phyloP scores from a whole-genome alignment of 2,113 vertebrate genomes.

The Leptobrachium leishanense region DNA sequence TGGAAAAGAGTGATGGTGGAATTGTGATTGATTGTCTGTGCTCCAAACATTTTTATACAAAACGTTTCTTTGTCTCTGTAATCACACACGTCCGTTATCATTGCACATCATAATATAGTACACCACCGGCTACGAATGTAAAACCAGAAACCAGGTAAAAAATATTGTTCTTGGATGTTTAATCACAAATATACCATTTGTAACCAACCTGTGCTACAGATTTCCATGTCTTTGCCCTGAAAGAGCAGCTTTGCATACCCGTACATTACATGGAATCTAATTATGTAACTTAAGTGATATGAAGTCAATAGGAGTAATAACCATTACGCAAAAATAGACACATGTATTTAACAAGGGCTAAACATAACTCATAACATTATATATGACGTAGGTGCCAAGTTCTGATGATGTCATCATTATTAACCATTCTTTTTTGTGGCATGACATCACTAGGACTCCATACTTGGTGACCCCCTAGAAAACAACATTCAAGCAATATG shows the following conservation, averaged over 20 bases:
- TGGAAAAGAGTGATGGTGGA: too few species aligned
- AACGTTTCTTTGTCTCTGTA: too few species aligned
- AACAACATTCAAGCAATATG: background rate
- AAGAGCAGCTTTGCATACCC: conserved; percentile 23
- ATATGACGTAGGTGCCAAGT: background rate
- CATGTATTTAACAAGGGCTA: background rate
- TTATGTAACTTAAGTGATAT: background rate
- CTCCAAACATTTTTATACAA: too few species aligned
- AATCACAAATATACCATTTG: background rate
- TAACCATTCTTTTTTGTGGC: background rate
- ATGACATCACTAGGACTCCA: background rate
- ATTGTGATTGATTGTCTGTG: too few species aligned
- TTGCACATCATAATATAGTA: too few species aligned
- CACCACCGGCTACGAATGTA: too few species aligned
- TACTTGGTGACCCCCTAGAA: background rate
- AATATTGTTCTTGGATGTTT: background rate
- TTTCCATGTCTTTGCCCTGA: background rate
- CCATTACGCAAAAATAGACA: background rate
- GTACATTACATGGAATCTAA: background rate
- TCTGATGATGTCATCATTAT: background rate
- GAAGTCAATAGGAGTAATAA: background rate
- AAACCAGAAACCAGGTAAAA: too few species aligned
- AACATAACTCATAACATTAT: background rate
- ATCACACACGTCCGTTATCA: too few species aligned
- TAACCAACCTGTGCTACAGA: conserved; percentile 16